phyloP scores from a whole-genome alignment of 2,113 vertebrate genomes.

The Hippolais icterina region DNA sequence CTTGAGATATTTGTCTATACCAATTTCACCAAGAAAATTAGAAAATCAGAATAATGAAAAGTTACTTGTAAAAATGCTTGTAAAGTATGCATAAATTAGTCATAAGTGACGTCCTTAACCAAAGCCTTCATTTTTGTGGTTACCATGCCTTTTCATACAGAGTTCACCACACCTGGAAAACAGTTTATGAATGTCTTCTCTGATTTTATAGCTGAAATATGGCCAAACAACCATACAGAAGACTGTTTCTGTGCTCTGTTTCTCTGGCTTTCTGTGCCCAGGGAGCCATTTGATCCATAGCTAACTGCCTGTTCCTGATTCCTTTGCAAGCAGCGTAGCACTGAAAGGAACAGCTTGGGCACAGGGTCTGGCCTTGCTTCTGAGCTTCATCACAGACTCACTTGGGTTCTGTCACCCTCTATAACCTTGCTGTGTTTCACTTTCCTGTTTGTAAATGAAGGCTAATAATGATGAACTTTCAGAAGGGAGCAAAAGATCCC shows the following conservation, averaged over 20 bases:
- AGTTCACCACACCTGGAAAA: not conserved
- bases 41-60: not conserved
- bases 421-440: not conserved
- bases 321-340: not conserved
- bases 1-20: not conserved
- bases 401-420: not conserved
- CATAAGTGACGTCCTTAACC: not conserved
- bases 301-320: rapidly evolving
- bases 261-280: rapidly evolving
- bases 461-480: not conserved
- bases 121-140: not conserved
- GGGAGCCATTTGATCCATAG: rapidly evolving
- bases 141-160: not conserved
- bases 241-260: not conserved
- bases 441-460: not conserved
- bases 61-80: not conserved
- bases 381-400: not conserved
- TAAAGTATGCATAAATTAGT: not conserved
- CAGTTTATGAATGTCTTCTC: not conserved
- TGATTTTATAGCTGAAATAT: not conserved
- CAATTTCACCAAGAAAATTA: not conserved
- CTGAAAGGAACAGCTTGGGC: not conserved
- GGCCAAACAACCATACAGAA: not conserved
- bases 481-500: not conserved
- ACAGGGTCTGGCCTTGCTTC: rapidly evolving